Percentiles rank a stretch among this genome's conserved stretches.
Evolutionary conservation across 2,888 invertebrate genomes (phyloP).

Genomic region (Ormyrus rosae): DNA sequence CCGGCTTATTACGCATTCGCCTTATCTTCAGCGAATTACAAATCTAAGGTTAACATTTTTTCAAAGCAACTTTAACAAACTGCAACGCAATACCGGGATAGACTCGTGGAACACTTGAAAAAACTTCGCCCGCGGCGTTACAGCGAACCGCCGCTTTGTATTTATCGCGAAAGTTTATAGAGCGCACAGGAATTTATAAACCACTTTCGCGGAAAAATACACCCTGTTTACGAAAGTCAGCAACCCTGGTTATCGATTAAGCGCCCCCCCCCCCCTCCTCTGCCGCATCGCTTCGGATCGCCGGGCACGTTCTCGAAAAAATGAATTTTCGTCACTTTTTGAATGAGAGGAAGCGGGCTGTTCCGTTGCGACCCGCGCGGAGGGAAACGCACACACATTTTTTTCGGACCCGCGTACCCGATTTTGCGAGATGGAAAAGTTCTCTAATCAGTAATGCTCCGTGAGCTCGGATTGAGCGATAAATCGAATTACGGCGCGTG

Average conservation of each 20-base stretch:
- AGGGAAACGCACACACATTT: too few species aligned
- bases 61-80: too few species aligned
- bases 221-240: not conserved
- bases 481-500: constrained; percentile 21
- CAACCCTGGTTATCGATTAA: not conserved
- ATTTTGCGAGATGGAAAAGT: too few species aligned
- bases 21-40: too few species aligned
- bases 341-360: too few species aligned
- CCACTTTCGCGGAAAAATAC: constrained; percentile 3
- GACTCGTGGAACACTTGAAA: not conserved
- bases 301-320: constrained; percentile 1
- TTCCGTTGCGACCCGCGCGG: too few species aligned
- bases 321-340: not conserved
- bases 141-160: not conserved
- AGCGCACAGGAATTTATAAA: constrained; percentile 9
- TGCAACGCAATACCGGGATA: not conserved
- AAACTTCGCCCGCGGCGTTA: too few species aligned
- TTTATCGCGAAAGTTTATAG: constrained; percentile 5
- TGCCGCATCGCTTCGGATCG: not conserved
- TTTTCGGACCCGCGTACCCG: too few species aligned
- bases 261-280: not conserved
- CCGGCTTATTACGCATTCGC: too few species aligned
- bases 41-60: too few species aligned
- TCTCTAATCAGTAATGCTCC: constrained; percentile 13
- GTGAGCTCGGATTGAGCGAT: constrained; percentile 2